These are phyloP conservation scores for Stratiomys singularior DNA, from an alignment of 2,888 invertebrate genomes.

Conservation along the genomic window DNA sequence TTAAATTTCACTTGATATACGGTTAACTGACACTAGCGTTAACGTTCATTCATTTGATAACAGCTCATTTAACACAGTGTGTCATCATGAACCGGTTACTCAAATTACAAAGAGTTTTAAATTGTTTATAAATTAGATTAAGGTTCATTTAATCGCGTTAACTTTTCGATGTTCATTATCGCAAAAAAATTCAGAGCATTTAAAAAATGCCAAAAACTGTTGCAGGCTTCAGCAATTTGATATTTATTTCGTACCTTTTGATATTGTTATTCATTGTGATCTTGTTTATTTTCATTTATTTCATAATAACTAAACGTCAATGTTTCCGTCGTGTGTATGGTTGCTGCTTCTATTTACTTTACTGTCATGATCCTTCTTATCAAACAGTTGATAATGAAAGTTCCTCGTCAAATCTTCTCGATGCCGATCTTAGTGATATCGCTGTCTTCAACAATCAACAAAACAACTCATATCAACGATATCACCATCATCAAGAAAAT, in stretches of 20 bases:
- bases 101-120: not conserved
- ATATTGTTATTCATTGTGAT: slow-evolving; percentile 5
- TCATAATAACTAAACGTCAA: not conserved
- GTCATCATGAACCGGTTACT: not conserved
- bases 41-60: no score
- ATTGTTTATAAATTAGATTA: not conserved
- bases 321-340: not conserved
- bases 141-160: not conserved
- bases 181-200: no score
- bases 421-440: slow-evolving; percentile 14
- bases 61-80: not conserved
- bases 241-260: slow-evolving; percentile 1
- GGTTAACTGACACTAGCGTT: no score
- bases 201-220: not conserved
- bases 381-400: slow-evolving; percentile 31
- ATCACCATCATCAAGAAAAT: slow-evolving; percentile 30
- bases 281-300: slow-evolving; percentile 30
- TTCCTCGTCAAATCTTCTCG: not conserved
- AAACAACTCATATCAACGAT: not conserved
- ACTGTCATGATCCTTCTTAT: slow-evolving; percentile 40
- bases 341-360: slow-evolving; percentile 33
- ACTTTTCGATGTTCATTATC: no score
- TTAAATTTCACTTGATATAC: no score
- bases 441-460: slow-evolving; percentile 8
- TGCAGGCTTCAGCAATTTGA: slow-evolving; percentile 32